phyloP scores from a whole-genome alignment of 2,113 vertebrate genomes.

The Lepisosteus osseus region DNA sequence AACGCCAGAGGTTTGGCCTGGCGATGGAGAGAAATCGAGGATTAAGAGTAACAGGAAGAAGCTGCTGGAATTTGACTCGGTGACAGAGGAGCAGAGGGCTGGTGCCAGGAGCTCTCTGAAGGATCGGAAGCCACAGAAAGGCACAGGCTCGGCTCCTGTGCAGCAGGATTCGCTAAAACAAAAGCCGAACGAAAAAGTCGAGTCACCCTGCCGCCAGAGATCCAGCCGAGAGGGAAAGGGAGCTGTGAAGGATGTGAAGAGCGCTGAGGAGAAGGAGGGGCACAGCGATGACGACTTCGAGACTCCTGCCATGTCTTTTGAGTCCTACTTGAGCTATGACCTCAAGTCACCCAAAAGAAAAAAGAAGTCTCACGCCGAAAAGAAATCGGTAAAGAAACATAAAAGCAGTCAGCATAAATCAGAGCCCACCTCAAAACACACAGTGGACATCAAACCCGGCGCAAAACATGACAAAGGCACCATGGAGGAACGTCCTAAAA shows the following conservation, averaged over 20 bases:
- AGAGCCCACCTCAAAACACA: background rate
- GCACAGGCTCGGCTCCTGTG: background rate
- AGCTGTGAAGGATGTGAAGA: conserved; percentile 29
- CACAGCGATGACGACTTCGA: conserved; percentile 39
- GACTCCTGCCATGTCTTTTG: conserved; percentile 75
- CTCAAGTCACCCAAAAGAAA: conserved; percentile 48
- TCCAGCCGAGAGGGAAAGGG: conserved; percentile 4
- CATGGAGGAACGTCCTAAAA: conserved; percentile 30
- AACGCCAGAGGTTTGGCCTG: background rate
- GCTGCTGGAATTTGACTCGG: too few relatives aligned
- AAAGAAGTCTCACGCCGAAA: conserved; percentile 43
- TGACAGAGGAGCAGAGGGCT: background rate
- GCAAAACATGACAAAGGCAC: conserved; percentile 17
- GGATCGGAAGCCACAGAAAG: background rate
- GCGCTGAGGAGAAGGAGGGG: background rate
- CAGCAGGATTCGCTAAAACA: conserved; percentile 28
- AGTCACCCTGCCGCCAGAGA: background rate
- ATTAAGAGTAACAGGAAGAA: background rate
- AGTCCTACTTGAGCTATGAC: conserved; percentile 77
- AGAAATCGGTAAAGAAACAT: conserved; percentile 34
- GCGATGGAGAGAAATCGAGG: background rate
- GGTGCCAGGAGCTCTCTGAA: background rate
- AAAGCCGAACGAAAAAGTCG: background rate
- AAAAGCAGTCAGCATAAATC: conserved; percentile 30
- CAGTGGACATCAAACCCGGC: background rate